Conservation (phyloP, 2,888 invertebrate genomes). For the Choreutis nemorana region DNA sequence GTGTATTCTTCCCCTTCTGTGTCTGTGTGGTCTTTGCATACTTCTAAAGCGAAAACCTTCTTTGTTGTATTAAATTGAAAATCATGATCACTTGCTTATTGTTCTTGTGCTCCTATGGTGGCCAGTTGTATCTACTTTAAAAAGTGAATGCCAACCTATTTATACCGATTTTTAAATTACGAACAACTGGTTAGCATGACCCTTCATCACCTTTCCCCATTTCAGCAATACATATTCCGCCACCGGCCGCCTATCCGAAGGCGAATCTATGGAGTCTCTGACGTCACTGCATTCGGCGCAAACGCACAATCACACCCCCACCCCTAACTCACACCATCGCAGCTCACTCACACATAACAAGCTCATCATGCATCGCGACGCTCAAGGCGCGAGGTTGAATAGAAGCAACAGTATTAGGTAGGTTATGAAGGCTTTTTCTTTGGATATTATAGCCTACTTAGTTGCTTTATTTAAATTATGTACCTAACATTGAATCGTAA, state of each 20-base stretch:
- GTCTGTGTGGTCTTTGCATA: no score
- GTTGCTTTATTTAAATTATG: no score
- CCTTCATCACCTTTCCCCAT: conserved; percentile 43
- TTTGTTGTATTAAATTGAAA: no score
- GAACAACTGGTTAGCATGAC: conserved; percentile 34
- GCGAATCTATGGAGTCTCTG: conserved; percentile 86
- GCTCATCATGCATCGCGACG: conserved; percentile 66
- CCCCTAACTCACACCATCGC: conserved; percentile 72
- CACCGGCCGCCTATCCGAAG: conserved; percentile 82
- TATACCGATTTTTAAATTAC: conserved; percentile 2
- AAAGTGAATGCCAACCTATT: not conserved
- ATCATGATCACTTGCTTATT: no score
- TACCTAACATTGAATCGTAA: no score
- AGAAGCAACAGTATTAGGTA: conserved; percentile 94
- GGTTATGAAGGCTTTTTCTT: no score
- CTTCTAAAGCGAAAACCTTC: no score
- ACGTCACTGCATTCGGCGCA: conserved; percentile 84
- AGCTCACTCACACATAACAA: conserved; percentile 72
- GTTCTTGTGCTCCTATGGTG: conserved; percentile 31
- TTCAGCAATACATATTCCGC: conserved; percentile 76
- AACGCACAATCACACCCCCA: conserved; percentile 74
- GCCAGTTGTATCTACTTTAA: conserved; percentile 29
- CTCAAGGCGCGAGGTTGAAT: conserved; percentile 74
- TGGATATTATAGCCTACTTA: no score
- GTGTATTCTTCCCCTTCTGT: conserved; percentile 11